phyloP scores from a whole-genome alignment of 2,888 invertebrate species.

The Allacma fusca region DNA sequence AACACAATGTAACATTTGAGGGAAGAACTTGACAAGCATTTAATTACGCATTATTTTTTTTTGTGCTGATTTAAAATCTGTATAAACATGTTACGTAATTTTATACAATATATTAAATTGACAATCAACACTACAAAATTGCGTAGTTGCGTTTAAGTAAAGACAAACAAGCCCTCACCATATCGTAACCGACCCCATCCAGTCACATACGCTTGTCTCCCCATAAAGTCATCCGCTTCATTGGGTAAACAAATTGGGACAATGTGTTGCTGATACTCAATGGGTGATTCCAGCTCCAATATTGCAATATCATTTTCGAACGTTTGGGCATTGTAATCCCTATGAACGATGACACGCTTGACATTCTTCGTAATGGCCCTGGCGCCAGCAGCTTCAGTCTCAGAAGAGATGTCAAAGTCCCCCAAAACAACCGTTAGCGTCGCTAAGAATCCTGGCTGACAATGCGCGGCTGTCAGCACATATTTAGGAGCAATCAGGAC shows the following conservation, averaged over 20 bases:
- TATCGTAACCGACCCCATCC: constrained; percentile 93
- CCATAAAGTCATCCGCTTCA: constrained; percentile 79
- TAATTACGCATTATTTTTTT: too few species aligned
- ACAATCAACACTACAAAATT: too few species aligned
- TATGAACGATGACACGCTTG: constrained; percentile 84
- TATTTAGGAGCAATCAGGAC: constrained; percentile 87
- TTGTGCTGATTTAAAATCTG: too few species aligned
- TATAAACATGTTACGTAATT: too few species aligned
- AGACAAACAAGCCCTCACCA: too few species aligned
- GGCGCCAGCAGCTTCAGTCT: constrained; percentile 72
- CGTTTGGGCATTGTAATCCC: constrained; percentile 87
- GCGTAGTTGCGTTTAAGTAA: too few species aligned
- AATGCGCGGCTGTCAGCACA: constrained; percentile 92
- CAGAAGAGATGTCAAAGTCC: constrained; percentile 87
- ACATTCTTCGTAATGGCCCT: constrained; percentile 84
- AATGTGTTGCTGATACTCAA: constrained; percentile 85
- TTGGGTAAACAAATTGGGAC: constrained; percentile 91
- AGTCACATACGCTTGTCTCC: constrained; percentile 86
- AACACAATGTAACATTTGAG: too few species aligned
- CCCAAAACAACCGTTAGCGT: constrained; percentile 90
- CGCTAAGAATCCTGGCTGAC: constrained; percentile 91
- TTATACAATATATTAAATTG: too few species aligned
- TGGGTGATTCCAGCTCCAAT: constrained; percentile 81
- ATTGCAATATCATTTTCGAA: constrained; percentile 92
- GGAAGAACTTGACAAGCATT: too few species aligned